Evolutionary conservation across 2,113 vertebrate species (phyloP).

Genomic region (Turnix velox): DNA sequence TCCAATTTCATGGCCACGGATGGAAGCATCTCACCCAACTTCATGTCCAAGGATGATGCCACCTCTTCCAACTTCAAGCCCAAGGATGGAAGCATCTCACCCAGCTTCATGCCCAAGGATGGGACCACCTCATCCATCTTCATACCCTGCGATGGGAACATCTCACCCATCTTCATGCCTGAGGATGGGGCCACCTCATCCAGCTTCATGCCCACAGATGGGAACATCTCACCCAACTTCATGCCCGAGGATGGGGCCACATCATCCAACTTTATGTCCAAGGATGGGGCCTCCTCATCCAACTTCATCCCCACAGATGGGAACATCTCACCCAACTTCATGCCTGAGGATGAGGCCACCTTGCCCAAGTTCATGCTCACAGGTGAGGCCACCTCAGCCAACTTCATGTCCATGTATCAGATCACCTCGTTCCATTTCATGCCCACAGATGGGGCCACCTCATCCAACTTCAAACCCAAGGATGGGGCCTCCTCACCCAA

Average conservation of each 20-base stretch:
- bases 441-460: background rate
- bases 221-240: no score
- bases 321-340: no score
- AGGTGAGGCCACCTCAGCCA: accelerated
- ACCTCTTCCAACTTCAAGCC: background rate
- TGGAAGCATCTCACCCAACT: background rate
- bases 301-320: accelerated
- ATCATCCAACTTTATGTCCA: accelerated
- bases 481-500: no score
- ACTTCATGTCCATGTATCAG: background rate
- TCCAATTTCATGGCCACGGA: no score
- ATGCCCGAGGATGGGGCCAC: accelerated
- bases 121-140: background rate
- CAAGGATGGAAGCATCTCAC: background rate
- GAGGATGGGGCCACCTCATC: accelerated
- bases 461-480: no score
- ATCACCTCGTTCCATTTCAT: background rate
- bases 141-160: accelerated
- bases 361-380: no score
- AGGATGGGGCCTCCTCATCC: accelerated
- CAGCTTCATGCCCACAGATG: accelerated
- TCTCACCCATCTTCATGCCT: background rate
- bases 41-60: background rate
- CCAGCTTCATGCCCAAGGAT: background rate
- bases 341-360: no score